Evolutionary conservation across 2,113 vertebrate species (phyloP).

Genomic region (Labeo rohita): DNA sequence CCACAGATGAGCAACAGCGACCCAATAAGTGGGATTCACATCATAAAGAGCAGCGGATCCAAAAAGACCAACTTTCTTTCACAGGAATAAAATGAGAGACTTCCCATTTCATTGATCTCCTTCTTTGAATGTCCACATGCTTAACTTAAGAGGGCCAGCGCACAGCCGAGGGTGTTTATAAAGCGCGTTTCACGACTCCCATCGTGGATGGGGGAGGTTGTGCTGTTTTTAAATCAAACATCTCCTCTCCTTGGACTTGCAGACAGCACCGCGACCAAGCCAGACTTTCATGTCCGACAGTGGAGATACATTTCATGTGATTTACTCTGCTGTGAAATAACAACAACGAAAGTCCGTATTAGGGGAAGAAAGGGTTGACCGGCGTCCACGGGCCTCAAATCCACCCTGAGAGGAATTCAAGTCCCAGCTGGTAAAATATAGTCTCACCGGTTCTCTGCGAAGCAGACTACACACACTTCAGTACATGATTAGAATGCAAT

Average conservation of each 20-base stretch:
- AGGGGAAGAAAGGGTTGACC: conserved; percentile 57
- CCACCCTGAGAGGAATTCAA: conserved; percentile 55
- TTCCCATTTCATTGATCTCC: conserved; percentile 70
- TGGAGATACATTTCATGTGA: conserved; percentile 65
- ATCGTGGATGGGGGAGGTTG: conserved; percentile 12
- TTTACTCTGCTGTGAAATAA: conserved; percentile 65
- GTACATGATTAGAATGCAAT: conserved; percentile 52
- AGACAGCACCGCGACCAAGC: conserved; percentile 55
- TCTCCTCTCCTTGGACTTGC: conserved; percentile 27
- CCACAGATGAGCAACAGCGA: conserved; percentile 47
- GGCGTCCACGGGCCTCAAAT: conserved; percentile 62
- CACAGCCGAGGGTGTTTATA: conserved; percentile 15
- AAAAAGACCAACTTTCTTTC: conserved; percentile 74
- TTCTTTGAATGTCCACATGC: conserved; percentile 24
- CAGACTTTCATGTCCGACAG: conserved; percentile 61
- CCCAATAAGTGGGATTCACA: conserved; percentile 19
- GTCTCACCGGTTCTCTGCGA: conserved; percentile 64
- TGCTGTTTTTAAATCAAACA: conserved; percentile 42
- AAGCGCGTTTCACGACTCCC: conserved; percentile 18
- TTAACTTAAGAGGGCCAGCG: conserved; percentile 17
- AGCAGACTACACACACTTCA: conserved; percentile 56
- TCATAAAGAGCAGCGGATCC: conserved; percentile 62
- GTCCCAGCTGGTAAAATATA: conserved; percentile 59
- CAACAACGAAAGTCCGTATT: conserved; percentile 62
- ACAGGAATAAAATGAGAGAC: conserved; percentile 59